Base-by-base conservation (phyloP, 2,888 invertebrate species). In the Arctia plantaginis region DNA sequence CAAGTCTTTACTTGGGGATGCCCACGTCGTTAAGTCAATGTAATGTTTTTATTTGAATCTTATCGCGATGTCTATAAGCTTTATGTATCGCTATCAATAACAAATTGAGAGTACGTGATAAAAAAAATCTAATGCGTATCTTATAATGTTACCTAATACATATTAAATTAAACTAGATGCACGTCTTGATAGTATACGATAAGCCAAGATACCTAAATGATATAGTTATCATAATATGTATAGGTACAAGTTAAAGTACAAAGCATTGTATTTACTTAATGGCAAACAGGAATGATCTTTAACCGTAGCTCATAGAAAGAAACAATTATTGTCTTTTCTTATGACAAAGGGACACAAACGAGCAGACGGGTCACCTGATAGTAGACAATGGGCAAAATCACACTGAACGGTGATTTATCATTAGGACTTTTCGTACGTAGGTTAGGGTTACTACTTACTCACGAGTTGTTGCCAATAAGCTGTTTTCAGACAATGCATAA, bases 111-210 rank as follows among this genome's bases (percentile, higher is more conserved):
- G 27, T 30, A 47, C 23, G 67, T 67, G 67, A 67, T 67, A 30
- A 67, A 67, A 67, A 47, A 30, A n/a, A n/a, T 47, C 44, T 23
- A 7, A 67, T 47, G 20, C 44, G 18, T 44, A 47, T 67, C 47
- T 30, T 67, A 67, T 67, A 30, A 67, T 44, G 41, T 69, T 69
- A 69, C 20, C 55, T 55, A 55, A 69, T 39, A 55, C 18, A 39
- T 35, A 67, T 67, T 69, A 51, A n/a, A 33, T n/a, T 69, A 51
- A 69, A 51, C 35, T 69, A 39, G 69, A 55, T 35, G 27, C 51
- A 51, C 51, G 35, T 69, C 55, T 69, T 39, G 69, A 69, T 55
- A 51, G 55, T 30, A 33, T 33, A 13, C 23, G 67, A 67, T 47
- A 67, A 44, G 27, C 13, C 4, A 30, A 67, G 67, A 44, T 47